phyloP scores from a whole-genome alignment of 2,888 invertebrate species.

The Standfussiana lucernea region DNA sequence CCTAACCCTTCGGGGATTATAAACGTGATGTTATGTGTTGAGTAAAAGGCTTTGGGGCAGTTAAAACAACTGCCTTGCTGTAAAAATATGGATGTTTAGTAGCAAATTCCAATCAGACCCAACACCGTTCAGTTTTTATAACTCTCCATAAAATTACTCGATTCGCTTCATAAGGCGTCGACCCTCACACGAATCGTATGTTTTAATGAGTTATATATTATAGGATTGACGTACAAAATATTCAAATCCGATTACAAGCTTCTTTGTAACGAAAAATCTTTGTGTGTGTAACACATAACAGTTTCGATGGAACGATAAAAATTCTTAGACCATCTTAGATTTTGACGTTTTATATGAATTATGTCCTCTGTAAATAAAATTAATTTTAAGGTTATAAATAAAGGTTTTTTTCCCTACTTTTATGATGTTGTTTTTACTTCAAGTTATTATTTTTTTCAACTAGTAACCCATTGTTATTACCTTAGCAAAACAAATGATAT shows the following conservation, averaged over 20 bases:
- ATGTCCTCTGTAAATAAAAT: conserved; percentile 57
- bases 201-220: conserved; percentile 77
- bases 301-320: conserved; percentile 57
- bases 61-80: background rate
- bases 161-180: conserved; percentile 75
- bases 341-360: conserved; percentile 52
- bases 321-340: conserved; percentile 54
- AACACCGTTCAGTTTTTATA: conserved; percentile 77
- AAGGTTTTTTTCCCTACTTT: conserved; percentile 30
- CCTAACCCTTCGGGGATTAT: no score
- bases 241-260: conserved; percentile 68
- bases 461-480: conserved; percentile 56
- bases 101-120: conserved; percentile 58
- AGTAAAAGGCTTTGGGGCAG: background rate
- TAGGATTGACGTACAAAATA: conserved; percentile 73
- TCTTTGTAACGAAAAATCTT: conserved; percentile 53
- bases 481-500: conserved; percentile 52
- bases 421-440: conserved; percentile 12
- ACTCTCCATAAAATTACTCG: conserved; percentile 77
- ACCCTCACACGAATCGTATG: conserved; percentile 71
- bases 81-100: conserved; percentile 57
- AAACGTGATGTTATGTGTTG: no score
- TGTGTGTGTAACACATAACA: conserved; percentile 61
- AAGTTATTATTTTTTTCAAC: conserved; percentile 34
- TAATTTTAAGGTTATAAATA: conserved; percentile 59